Evolutionary conservation across 2,797 vertebrate species (phyloP), one percentile per base, ranked within the genome.

Genomic region (Nothura maculosa): DNA sequence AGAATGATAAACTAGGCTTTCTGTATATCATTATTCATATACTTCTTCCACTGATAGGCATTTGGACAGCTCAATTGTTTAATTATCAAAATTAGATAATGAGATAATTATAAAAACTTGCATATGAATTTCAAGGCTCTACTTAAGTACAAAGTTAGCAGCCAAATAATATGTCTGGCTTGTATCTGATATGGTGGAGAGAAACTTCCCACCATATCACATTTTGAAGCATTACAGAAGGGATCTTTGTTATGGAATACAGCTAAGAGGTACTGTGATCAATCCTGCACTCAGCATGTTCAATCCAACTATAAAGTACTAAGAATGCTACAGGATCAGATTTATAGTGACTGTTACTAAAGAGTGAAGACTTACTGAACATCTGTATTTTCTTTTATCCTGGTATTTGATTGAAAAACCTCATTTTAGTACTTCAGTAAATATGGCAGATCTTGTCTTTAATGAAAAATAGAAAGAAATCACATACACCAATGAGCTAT

Each of bases 51-150:
- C 77, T 76, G n/a, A 72, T 3, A 77, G 60, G 50, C 55, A 52
- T 70, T 87, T 64, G 85, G 58, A 78, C n/a, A 81, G 54, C 19
- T 89, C 36, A 77, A 42, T 86, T 80, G 87, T 85, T 84, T 81
- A 67, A 77, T 77, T 85, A 75, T 16, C 76, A 32, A 85, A 89
- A 82, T 77, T 54, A 87, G 58, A 34, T 72, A 85, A 92, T 73
- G 64, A 89, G 43, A 63, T 73, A 76, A 87, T 91, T 54, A 64
- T 6, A 58, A 48, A 68, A 89, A 78, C 22, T 86, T 88, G 9
- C 12, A 42, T 20, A 16, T 48, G 50, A 74, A 64, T 50, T 38
- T 69, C 34, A 79, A 83, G 40, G 18, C 8, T 38, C 72, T 81
- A 21, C 12, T 57, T 27, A 74, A 63, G 21, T 34, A 70, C 12